Conservation (phyloP, 2,113 vertebrate species). For the Psephotus haematonotus region DNA sequence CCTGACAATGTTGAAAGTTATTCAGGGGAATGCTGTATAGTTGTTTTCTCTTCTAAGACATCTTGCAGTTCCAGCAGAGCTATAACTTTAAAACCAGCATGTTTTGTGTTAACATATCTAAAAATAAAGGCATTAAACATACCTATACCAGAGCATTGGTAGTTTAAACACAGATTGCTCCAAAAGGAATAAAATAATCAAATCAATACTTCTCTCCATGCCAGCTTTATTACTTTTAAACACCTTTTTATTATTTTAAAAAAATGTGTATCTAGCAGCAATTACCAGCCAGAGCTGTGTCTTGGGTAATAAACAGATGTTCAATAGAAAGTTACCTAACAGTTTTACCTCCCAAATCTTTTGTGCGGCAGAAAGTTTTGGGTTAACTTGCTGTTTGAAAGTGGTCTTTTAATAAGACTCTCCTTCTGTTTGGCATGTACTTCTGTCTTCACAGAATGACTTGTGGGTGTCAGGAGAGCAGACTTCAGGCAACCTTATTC, state of each 20-base stretch:
- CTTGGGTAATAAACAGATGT: background rate
- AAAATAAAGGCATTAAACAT: constrained; percentile 18
- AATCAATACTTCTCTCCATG: background rate
- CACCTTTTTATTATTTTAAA: background rate
- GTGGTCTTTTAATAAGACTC: background rate
- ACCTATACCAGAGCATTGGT: background rate
- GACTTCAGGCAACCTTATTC: background rate
- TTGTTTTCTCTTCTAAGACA: background rate
- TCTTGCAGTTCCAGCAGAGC: background rate
- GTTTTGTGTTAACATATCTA: background rate
- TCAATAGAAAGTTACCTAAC: background rate
- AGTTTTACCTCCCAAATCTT: background rate
- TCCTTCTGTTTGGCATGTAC: background rate
- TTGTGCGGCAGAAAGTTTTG: background rate
- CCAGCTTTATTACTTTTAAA: background rate
- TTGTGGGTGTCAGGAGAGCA: background rate
- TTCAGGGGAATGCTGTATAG: background rate
- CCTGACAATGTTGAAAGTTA: background rate
- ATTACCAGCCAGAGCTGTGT: background rate
- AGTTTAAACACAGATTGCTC: background rate
- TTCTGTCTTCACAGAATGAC: background rate
- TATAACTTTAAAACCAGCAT: background rate
- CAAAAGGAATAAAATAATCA: constrained; percentile 6
- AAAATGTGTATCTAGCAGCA: background rate
- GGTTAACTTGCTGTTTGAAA: background rate